Evolutionary conservation across 30 jellyfish, hydroid and myxozoan species (phyloP).

Genomic region (Pseudorhiza aurosa): DNA sequence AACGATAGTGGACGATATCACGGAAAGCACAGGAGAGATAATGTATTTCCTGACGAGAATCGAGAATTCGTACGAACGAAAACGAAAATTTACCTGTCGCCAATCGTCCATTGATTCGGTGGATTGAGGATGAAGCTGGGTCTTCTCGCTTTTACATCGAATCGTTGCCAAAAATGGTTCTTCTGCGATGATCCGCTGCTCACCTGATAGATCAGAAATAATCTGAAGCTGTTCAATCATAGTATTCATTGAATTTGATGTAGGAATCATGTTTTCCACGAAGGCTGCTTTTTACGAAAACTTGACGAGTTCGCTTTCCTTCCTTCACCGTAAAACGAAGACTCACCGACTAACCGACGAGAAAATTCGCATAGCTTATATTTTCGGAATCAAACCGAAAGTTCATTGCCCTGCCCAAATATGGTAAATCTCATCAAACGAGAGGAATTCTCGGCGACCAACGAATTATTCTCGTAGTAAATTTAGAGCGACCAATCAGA

Average conservation of each 20-base stretch:
- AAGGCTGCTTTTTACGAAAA: constrained; percentile 23
- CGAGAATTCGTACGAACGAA: constrained; percentile 79
- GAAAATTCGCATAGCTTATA: constrained; percentile 70
- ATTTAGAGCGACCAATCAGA: constrained; percentile 66
- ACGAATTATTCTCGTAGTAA: constrained; percentile 52
- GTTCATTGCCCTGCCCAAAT: constrained; percentile 61
- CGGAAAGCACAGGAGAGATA: not conserved
- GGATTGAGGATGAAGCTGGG: constrained; percentile 71
- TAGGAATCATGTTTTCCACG: constrained; percentile 84
- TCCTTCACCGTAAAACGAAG: constrained; percentile 65
- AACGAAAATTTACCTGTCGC: constrained; percentile 94
- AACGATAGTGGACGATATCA: not conserved
- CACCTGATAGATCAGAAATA: constrained; percentile 73
- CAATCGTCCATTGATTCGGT: constrained; percentile 96
- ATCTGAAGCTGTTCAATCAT: constrained; percentile 87
- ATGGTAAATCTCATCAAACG: constrained; percentile 58
- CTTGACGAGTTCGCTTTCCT: constrained; percentile 50
- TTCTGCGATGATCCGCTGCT: constrained; percentile 12
- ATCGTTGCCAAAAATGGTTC: constrained; percentile 30
- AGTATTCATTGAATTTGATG: constrained; percentile 56
- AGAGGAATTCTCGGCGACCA: constrained; percentile 71
- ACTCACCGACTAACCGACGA: constrained; percentile 67
- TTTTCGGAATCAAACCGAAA: constrained; percentile 72
- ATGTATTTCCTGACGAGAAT: constrained; percentile 75
- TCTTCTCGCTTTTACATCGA: constrained; percentile 59